Conservation (phyloP, 2,797 vertebrate species). For the Pseudochromis fuscus region DNA sequence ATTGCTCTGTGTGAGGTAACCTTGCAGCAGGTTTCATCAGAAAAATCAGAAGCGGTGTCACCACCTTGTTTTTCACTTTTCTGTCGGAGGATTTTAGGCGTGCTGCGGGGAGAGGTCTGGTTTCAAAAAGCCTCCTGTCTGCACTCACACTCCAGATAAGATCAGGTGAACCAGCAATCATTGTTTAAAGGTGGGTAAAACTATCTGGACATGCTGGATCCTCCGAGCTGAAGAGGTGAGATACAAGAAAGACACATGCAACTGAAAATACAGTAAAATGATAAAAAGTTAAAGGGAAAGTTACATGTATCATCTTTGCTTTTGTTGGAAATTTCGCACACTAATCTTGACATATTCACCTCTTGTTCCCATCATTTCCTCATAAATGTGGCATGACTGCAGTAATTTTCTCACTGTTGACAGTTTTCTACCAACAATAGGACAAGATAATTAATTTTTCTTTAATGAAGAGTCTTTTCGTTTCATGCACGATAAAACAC, state of each 20-base stretch:
- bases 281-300: too few relatives aligned
- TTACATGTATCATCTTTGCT: too few relatives aligned
- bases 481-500: too few relatives aligned
- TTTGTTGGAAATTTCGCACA: too few relatives aligned
- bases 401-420: background rate
- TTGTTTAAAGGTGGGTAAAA: slow-evolving; percentile 2
- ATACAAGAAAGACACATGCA: too few relatives aligned
- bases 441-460: slow-evolving; percentile 20
- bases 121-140: background rate
- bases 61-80: background rate
- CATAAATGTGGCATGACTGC: slow-evolving; percentile 5
- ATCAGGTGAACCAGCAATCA: background rate
- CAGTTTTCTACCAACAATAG: background rate
- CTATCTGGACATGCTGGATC: background rate
- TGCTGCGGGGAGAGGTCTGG: background rate
- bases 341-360: background rate
- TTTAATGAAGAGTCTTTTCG: background rate
- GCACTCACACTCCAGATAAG: background rate
- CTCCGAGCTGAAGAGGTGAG: too few relatives aligned
- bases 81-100: slow-evolving; percentile 4
- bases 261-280: too few relatives aligned
- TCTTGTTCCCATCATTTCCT: background rate
- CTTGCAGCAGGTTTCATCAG: slow-evolving; percentile 26
- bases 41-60: slow-evolving; percentile 11
- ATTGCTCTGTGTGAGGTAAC: background rate